Evolutionary conservation across 2,113 vertebrate genomes (phyloP).

Genomic region (Coregonus clupeaformis): DNA sequence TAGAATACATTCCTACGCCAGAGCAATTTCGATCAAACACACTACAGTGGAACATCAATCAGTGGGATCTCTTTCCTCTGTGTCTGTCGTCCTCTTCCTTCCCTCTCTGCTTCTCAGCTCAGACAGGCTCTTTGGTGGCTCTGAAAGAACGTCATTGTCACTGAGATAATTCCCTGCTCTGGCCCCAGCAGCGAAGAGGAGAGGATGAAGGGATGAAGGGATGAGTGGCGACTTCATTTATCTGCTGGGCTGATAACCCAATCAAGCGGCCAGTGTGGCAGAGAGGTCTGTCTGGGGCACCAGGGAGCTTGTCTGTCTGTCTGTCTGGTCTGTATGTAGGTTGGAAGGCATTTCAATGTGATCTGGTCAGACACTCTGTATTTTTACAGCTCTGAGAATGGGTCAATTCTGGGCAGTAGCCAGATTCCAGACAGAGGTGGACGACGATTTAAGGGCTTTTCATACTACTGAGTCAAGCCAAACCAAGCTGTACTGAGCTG

Average conservation of each 20-base stretch:
- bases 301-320: constrained; percentile 28
- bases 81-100: constrained; percentile 21
- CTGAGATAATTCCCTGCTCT: constrained; percentile 49
- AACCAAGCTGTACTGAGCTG: too few relatives aligned
- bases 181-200: constrained; percentile 29
- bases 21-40: constrained; percentile 57
- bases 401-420: constrained; percentile 1
- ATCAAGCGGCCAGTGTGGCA: constrained; percentile 52
- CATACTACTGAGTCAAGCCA: background rate
- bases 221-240: constrained; percentile 59
- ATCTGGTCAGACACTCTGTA: background rate
- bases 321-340: constrained; percentile 27
- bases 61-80: constrained; percentile 57
- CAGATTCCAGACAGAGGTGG: background rate
- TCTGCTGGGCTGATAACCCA: constrained; percentile 56
- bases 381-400: background rate
- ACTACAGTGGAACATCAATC: constrained; percentile 54
- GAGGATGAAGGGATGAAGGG: constrained; percentile 23
- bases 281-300: constrained; percentile 39
- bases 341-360: constrained; percentile 48
- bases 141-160: constrained; percentile 47
- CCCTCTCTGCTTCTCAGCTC: constrained; percentile 33
- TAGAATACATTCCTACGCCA: constrained; percentile 21
- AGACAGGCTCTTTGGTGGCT: constrained; percentile 42
- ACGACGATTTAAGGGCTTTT: background rate